Base-by-base conservation (phyloP, 2,797 vertebrate genomes). In the Sarcophilus harrisii region DNA sequence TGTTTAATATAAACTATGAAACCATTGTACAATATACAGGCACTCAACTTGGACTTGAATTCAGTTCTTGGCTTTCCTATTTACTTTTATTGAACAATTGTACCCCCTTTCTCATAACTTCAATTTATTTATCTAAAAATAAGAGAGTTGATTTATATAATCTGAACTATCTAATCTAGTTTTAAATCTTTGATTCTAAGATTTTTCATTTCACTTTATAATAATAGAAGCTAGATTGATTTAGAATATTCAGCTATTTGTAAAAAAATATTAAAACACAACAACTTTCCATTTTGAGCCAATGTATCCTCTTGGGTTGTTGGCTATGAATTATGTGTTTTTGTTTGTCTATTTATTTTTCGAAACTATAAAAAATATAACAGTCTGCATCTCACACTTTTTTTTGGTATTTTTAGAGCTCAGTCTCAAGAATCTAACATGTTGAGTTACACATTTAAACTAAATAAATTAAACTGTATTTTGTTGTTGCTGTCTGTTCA, bases 1-100 rank as follows among this genome's bases (percentile, higher is more conserved):
- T 89, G 5, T 28, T 62, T 95, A 94, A 57, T 49, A 13, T 1
- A 94, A 92, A 94, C 90, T 90, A 93, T 91, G 91, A 90, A 16
- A 54, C 1, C 0, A 27, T 92, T 5, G 0, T 55, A 87, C 49
- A 5, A 32, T 58, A 90, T 1, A 95, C 54, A 11, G n/a, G 16
- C 32, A 73, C 4, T 18, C 32, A 73, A n/a, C 62, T 38, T 38
- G 32, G 14, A 73, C 14, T 2, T 38, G 32, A 73, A 27, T 73
- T 73, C 14, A 6, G 2, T 18, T 38, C 13, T 32, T 38, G 32
- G n/a, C 16, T 73, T 14, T 73, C 16, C 32, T 8, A 38, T 14
- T 38, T 66, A 32, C 60, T 73, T 5, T n/a, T 5, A 38, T 38
- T 38, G 1, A n/a, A 5, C 14, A 73, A 73, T 9, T 38, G 52